Percentiles rank a stretch among this genome's conserved stretches.
phyloP scores from a whole-genome alignment of 37 sponge, comb jelly and placozoan genomes.

The Mnemiopsis leidyi region DNA sequence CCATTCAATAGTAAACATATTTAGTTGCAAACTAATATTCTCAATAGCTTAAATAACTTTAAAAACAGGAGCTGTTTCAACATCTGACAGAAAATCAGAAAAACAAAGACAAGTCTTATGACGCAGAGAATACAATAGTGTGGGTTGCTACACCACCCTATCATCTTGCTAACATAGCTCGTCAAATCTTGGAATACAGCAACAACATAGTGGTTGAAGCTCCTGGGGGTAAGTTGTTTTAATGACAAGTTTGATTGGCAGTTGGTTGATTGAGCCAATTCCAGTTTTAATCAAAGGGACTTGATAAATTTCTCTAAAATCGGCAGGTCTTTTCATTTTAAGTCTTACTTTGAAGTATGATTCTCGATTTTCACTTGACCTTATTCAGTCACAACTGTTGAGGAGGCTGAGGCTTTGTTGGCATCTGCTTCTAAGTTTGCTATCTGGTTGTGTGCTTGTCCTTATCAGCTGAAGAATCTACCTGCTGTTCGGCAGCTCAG shows the following conservation, averaged over 20 bases:
- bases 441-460: not conserved
- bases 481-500: not conserved
- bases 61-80: not conserved
- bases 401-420: not conserved
- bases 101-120: not conserved
- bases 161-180: conserved; percentile 10
- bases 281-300: too few relatives aligned
- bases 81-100: not conserved
- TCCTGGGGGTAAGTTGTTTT: conserved; percentile 1
- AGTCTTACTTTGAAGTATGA: too few relatives aligned
- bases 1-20: not conserved
- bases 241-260: too few relatives aligned
- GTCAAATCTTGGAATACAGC: not conserved
- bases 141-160: conserved; percentile 41
- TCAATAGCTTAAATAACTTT: too few relatives aligned
- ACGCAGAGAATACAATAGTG: conserved; percentile 30
- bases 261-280: too few relatives aligned
- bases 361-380: too few relatives aligned
- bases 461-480: conserved; percentile 21
- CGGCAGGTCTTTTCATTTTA: too few relatives aligned
- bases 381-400: conserved; percentile 1
- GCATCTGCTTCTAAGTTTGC: not conserved
- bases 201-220: conserved; percentile 34
- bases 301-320: too few relatives aligned
- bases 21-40: not conserved